These are phyloP conservation scores for Pelecanoides urinatrix DNA, from an alignment of 2,113 vertebrate genomes.

Conservation along the genomic window DNA sequence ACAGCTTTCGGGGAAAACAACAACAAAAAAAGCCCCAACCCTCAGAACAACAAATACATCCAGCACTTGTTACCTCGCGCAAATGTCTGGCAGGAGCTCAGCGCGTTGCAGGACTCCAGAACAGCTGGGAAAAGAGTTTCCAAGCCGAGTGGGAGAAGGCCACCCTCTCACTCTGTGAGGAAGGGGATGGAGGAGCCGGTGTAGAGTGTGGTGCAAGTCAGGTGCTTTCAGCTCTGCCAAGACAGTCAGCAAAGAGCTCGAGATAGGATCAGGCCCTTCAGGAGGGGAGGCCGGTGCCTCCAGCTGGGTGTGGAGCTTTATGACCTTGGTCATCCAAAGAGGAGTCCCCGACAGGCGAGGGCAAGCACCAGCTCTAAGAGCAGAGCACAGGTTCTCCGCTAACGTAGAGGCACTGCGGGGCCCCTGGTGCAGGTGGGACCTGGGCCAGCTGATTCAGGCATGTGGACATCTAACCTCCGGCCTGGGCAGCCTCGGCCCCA, in stretches of 20 bases:
- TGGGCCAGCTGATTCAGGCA: background rate
- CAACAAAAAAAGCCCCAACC: background rate
- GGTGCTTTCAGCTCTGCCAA: background rate
- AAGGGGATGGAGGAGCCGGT: background rate
- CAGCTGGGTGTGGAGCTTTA: background rate
- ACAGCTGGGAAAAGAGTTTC: background rate
- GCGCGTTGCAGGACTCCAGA: background rate
- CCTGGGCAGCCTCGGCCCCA: background rate
- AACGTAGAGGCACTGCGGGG: background rate
- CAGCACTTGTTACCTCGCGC: background rate
- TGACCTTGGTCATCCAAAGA: background rate
- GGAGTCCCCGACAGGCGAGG: background rate
- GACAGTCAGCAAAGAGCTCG: background rate
- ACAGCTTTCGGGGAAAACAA: background rate
- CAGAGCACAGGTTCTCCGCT: background rate
- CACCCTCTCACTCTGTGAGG: background rate
- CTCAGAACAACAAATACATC: background rate
- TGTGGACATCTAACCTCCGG: background rate
- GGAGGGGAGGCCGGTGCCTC: background rate
- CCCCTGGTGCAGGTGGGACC: background rate
- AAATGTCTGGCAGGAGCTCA: background rate
- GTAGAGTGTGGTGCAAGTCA: accelerated
- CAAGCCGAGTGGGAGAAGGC: background rate
- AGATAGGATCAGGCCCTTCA: background rate
- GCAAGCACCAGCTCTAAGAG: background rate